phyloP scores from a whole-genome alignment of 2,797 vertebrate species.

The Bovichtus variegatus region DNA sequence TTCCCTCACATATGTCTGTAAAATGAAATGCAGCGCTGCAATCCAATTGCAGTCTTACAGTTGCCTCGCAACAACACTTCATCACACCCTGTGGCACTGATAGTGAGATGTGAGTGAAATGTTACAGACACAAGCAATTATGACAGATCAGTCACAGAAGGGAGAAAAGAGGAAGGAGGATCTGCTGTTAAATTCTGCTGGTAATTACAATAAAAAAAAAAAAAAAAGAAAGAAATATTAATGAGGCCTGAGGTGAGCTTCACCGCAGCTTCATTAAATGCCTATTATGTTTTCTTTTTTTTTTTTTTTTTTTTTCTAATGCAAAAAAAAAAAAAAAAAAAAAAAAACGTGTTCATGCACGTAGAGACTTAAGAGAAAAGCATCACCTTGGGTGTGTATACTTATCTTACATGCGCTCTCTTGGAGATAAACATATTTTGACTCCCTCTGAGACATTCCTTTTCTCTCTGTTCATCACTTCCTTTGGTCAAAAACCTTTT shows the following conservation, averaged over 20 bases:
- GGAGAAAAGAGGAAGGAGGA: slow-evolving; percentile 38
- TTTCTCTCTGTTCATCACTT: slow-evolving; percentile 22
- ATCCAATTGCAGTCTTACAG: slow-evolving; percentile 65
- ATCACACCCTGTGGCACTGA: slow-evolving; percentile 55
- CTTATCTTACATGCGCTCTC: slow-evolving; percentile 23
- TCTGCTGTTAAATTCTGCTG: slow-evolving; percentile 59
- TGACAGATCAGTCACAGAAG: slow-evolving; percentile 74
- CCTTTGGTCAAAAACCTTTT: slow-evolving; percentile 49
- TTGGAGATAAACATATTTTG: slow-evolving; percentile 25
- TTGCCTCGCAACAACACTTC: slow-evolving; percentile 73
- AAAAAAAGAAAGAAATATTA: slow-evolving; percentile 29
- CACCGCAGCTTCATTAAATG: slow-evolving; percentile 26
- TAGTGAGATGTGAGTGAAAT: slow-evolving; percentile 72
- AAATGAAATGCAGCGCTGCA: slow-evolving; percentile 69
- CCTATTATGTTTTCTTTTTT: slow-evolving; percentile 2
- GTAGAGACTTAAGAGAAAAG: not conserved
- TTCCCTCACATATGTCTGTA: slow-evolving; percentile 66
- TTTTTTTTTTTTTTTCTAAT: slow-evolving; percentile 24
- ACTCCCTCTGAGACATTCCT: slow-evolving; percentile 25
- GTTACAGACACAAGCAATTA: slow-evolving; percentile 74
- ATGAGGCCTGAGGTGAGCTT: slow-evolving; percentile 44
- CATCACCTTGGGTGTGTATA: not conserved
- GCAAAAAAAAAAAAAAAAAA: slow-evolving; percentile 18
- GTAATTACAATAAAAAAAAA: slow-evolving; percentile 64
- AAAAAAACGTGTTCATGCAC: slow-evolving; percentile 8